Base-by-base conservation (phyloP, 2,113 vertebrate genomes). In the Phaetusa simplex region DNA sequence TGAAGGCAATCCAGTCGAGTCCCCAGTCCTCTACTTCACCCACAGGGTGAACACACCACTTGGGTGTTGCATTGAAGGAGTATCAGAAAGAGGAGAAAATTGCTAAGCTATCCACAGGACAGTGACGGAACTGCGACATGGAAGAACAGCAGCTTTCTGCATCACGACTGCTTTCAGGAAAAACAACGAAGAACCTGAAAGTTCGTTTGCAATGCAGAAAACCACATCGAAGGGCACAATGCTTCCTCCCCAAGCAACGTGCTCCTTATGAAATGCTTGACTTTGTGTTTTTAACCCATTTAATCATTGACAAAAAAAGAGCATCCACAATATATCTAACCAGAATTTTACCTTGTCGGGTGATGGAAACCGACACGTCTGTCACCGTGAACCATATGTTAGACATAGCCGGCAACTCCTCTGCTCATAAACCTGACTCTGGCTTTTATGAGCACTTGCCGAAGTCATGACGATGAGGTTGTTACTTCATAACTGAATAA, bases 401-500 rank as follows among this genome's bases (percentile, higher is more conserved):
- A 65, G 26, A 80, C 32, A 59, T 24, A 94, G 78, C 34, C 70
- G 65, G 74, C 42, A 95, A 81, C 36, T 80, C 40, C 49, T 91
- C 66, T 83, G 88, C 47, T 87, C 91, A 56, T 91, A 95, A 95
- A 95, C 89, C 78, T 91, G 86, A 85, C 1, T 9, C 62, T 87
- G 73, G 73, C 58, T 95, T 96, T 97, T 93, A 94, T 2, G 7
- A 95, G 66, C 74, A 34, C 64, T 95, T 90, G 83, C 78, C 91
- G 84, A 95, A 95, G 95, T 91, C 89, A 96, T 36, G 56, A 64
- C 71, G 94, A 91, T 93, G 93, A 95, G 91, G 53, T 30, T 94
- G 86, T 95, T 96, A 96, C 95, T 85, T 95, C 95, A 95, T 73
- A 82, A 94, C 91, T 70, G 73, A 97, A 95, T 94, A 95, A 91